These are phyloP conservation scores for Sebastes steindachneri DNA, from an alignment of 2,797 vertebrate genomes.

Conservation along the genomic window DNA sequence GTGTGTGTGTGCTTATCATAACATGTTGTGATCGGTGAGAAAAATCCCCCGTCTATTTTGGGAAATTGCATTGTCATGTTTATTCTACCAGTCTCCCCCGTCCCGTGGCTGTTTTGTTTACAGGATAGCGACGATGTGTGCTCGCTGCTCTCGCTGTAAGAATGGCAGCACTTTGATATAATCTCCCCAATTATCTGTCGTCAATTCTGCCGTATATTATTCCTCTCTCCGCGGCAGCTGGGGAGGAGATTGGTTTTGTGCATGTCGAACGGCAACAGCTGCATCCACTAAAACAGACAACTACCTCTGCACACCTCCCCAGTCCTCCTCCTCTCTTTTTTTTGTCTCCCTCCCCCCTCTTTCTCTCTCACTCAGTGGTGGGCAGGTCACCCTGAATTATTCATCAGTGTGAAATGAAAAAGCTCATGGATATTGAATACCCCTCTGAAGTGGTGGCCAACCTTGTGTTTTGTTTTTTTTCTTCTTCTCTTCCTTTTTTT, in stretches of 20 bases:
- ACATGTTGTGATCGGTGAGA: constrained; percentile 31
- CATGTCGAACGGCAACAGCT: constrained; percentile 69
- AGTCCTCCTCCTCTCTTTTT: constrained; percentile 19
- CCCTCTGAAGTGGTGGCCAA: constrained; percentile 78
- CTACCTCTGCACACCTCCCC: constrained; percentile 72
- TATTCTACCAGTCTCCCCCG: constrained; percentile 16
- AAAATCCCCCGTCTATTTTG: constrained; percentile 31
- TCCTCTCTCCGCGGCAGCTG: constrained; percentile 44
- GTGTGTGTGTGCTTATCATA: neutral
- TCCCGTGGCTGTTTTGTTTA: constrained; percentile 51
- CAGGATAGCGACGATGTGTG: constrained; percentile 20
- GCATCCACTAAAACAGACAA: constrained; percentile 73
- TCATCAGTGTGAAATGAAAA: constrained; percentile 84
- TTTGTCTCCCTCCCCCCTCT: constrained; percentile 34
- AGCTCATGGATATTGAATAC: constrained; percentile 84
- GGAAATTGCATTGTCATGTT: constrained; percentile 40
- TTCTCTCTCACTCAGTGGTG: constrained; percentile 67
- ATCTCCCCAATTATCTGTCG: constrained; percentile 73
- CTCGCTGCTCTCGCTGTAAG: constrained; percentile 22
- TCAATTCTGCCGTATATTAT: constrained; percentile 47
- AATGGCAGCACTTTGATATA: constrained; percentile 67
- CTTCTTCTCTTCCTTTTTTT: neutral
- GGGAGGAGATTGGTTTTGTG: constrained; percentile 59
- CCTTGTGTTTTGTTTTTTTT: constrained; percentile 52
- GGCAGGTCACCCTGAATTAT: constrained; percentile 86